phyloP scores from a whole-genome alignment of 2,888 invertebrate species.

The Amorpha juglandis region DNA sequence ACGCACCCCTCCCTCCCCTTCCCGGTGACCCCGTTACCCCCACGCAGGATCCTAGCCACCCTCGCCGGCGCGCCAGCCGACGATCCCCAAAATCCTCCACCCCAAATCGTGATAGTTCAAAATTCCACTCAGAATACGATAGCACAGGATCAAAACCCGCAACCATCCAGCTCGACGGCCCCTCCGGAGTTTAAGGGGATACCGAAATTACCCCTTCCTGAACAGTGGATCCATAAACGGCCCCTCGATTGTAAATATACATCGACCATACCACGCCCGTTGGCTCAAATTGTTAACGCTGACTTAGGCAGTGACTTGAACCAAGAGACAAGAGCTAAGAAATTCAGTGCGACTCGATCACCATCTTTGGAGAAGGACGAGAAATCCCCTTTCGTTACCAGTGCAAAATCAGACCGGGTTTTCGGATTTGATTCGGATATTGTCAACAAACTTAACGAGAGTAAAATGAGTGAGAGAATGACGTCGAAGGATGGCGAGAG shows the following conservation, averaged over 20 bases:
- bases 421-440: constrained; percentile 72
- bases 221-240: constrained; percentile 76
- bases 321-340: constrained; percentile 67
- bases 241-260: constrained; percentile 71
- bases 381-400: constrained; percentile 69
- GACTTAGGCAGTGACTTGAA: constrained; percentile 65
- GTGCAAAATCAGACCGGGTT: constrained; percentile 64
- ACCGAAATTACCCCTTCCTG: constrained; percentile 71
- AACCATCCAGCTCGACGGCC: constrained; percentile 26
- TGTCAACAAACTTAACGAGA: constrained; percentile 56
- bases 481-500: constrained; percentile 52
- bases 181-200: constrained; percentile 53
- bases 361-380: constrained; percentile 82
- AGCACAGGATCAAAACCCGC: constrained; percentile 40
- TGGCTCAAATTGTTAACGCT: constrained; percentile 64
- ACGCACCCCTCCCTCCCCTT: constrained; percentile 34
- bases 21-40: constrained; percentile 37
- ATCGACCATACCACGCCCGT: constrained; percentile 66
- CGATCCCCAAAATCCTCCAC: constrained; percentile 45
- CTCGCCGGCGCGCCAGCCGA: constrained; percentile 44
- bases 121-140: constrained; percentile 47
- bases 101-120: constrained; percentile 50
- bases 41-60: constrained; percentile 43
- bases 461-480: constrained; percentile 50
- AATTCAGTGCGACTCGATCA: constrained; percentile 75